These are phyloP conservation scores for Lasaia peninsularis DNA, from an alignment of 1,140 invertebrate species.

Conservation along the genomic window DNA sequence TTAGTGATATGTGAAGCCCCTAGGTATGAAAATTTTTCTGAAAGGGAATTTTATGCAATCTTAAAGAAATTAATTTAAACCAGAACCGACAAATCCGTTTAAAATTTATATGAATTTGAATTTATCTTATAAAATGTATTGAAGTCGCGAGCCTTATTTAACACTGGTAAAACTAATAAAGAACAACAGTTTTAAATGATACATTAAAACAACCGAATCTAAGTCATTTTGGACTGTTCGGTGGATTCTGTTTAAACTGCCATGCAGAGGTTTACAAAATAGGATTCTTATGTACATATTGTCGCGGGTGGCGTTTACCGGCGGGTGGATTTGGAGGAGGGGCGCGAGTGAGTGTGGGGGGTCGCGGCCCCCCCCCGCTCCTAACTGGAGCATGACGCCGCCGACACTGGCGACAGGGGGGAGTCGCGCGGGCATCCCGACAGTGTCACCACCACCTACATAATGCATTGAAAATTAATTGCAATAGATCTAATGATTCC, in stretches of 20 bases:
- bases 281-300: constrained; percentile 79
- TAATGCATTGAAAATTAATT: background rate
- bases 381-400: constrained; percentile 94
- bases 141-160: too few relatives aligned
- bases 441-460: constrained; percentile 88
- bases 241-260: constrained; percentile 35
- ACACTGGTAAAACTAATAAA: background rate
- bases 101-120: too few relatives aligned
- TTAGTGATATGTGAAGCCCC: too few relatives aligned
- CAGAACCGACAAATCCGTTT: too few relatives aligned
- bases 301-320: constrained; percentile 70
- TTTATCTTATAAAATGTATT: too few relatives aligned
- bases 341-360: constrained; percentile 73
- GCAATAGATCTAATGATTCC: too few relatives aligned
- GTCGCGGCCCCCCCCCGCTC: constrained; percentile 75
- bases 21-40: too few relatives aligned
- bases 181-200: constrained; percentile 2
- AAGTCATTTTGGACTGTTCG: background rate
- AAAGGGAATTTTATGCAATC: too few relatives aligned
- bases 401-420: constrained; percentile 89
- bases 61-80: too few relatives aligned
- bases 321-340: constrained; percentile 73
- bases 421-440: constrained; percentile 92
- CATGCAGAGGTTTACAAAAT: constrained; percentile 65
- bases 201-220: constrained; percentile 7